Evolutionary conservation across 2,113 vertebrate genomes (phyloP), one percentile per base, ranked within the genome.

Genomic region (Meriones unguiculatus): DNA sequence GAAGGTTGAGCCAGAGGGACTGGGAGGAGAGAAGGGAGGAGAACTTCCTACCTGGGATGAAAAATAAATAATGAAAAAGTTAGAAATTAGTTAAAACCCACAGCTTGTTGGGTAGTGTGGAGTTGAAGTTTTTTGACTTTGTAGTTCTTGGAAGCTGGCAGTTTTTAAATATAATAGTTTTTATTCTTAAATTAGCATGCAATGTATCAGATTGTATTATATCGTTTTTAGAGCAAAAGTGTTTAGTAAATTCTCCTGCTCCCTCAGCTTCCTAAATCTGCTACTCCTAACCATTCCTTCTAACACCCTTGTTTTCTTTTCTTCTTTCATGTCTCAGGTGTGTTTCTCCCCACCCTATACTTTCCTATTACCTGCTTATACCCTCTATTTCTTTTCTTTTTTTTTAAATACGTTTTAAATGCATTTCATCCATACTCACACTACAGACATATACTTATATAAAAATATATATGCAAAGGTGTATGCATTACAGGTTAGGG

Each of bases 41-140:
- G 3, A 57, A 57, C 57, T 57, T 14, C 57, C 57, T 57, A 57
- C 57, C 12, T 46, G 15, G 15, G 12, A 57, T 57, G 57, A 1
- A 57, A 57, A 57, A 14, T 57, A 14, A 57, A 14, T 12, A 57
- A 57, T 11, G 12, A 57, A 57, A 57, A 12, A 77, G 24, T 52
- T 86, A 77, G 82, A 95, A 93, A 62, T 93, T 73, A 89, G 91
- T 91, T 87, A 70, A 85, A 93, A 89, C 85, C 69, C 59, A 95
- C 81, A 92, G 8, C 32, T 93, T 50, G 46, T 87, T 76, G 41
- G 67, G 12, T 14, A 93, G 50, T 35, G 35, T 73, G 17, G 41
- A 13, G 28, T 78, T 54, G 30, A 78, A 54, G 50, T 78, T 54
- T 46, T 70, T 65, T 70, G 90, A 46, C 50, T n/a, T 10, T 87